Evolutionary conservation across 2,113 vertebrate species (phyloP).

Genomic region (Ptilonorhynchus violaceus): DNA sequence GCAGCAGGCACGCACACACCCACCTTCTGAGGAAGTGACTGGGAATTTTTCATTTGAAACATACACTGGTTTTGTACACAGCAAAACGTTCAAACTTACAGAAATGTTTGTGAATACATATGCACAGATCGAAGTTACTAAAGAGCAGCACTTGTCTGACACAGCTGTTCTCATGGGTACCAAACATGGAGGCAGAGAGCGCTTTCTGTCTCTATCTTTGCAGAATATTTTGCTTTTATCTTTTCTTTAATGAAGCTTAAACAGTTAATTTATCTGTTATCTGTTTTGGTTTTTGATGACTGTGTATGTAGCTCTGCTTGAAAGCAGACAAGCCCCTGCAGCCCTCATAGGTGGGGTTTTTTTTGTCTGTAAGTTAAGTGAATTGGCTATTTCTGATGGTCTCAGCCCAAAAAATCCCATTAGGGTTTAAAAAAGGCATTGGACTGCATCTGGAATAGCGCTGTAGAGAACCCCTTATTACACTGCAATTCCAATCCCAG

Average conservation of each 20-base stretch:
- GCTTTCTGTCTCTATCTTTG: background rate
- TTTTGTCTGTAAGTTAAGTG: background rate
- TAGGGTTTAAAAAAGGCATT: background rate
- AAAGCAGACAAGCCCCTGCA: background rate
- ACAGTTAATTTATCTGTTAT: background rate
- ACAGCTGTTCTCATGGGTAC: fast-evolving
- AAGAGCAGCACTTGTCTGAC: background rate
- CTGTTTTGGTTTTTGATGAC: background rate
- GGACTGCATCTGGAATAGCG: background rate
- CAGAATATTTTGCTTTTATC: background rate
- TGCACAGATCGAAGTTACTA: background rate
- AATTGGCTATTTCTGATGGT: background rate
- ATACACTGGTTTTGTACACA: background rate
- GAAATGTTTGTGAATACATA: background rate
- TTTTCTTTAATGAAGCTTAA: background rate
- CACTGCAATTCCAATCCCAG: background rate
- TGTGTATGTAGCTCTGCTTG: background rate
- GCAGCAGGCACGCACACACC: background rate
- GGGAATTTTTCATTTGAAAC: background rate
- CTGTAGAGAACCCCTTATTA: background rate
- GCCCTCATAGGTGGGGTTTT: background rate
- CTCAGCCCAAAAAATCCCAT: background rate
- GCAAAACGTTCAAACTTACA: background rate
- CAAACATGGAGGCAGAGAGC: background rate
- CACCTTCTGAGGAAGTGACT: background rate